Evolutionary conservation across 2,888 invertebrate genomes (phyloP).

Genomic region (Palloptera scutellata): DNA sequence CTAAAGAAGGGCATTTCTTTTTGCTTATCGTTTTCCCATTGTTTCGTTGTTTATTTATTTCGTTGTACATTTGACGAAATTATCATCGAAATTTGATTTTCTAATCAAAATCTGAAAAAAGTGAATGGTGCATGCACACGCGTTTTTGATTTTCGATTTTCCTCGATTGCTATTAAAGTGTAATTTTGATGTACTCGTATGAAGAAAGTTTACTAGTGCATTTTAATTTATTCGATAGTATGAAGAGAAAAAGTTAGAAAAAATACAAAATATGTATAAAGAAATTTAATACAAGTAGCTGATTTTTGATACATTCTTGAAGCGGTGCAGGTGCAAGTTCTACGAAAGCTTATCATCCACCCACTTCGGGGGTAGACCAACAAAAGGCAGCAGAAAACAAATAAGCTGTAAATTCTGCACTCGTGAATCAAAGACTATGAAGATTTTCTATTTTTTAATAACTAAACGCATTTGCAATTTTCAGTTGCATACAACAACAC

Average conservation of each 20-base stretch:
- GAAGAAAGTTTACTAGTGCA: conserved; percentile 24
- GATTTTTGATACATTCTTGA: too few species aligned
- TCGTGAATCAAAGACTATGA: too few species aligned
- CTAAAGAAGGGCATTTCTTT: conserved; percentile 27
- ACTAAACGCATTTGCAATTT: too few species aligned
- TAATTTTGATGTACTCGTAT: conserved; percentile 25
- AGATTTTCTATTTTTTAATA: too few species aligned
- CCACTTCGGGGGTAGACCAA: too few species aligned
- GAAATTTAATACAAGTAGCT: too few species aligned
- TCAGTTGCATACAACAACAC: too few species aligned
- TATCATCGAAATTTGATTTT: not conserved
- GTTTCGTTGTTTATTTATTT: not conserved
- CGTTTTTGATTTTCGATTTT: not conserved
- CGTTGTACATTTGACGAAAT: not conserved
- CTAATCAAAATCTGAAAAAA: not conserved
- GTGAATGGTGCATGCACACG: not conserved
- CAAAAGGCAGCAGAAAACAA: too few species aligned
- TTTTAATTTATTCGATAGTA: not conserved
- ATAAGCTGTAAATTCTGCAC: too few species aligned
- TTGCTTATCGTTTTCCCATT: not conserved
- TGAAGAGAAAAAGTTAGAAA: not conserved
- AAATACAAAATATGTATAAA: not conserved
- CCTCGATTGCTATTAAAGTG: conserved; percentile 17
- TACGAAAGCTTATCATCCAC: too few species aligned
- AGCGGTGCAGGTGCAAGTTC: too few species aligned